Evolutionary conservation across 1,140 invertebrate species (phyloP), one percentile per base, ranked within the genome.

Genomic region (Grapholita molesta): DNA sequence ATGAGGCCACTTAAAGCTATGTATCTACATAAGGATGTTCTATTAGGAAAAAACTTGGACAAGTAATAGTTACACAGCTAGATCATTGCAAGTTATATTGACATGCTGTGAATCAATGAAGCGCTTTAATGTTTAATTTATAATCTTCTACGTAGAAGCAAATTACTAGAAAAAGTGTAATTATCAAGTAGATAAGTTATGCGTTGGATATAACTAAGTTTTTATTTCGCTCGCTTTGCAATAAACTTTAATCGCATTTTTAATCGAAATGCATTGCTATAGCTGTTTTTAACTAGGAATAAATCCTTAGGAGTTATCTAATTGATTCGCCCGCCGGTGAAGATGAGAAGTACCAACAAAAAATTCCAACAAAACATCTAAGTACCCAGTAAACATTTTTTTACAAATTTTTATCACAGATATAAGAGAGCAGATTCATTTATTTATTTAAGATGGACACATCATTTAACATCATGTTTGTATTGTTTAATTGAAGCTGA

Each of bases 1-100:
- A 61, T 61, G 55, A 25, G 55, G 25, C 55, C 55, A 61, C 55
- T 61, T 15, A 61, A 28, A 30, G 55, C 55, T 18, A 28, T 24
- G 52, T 8, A 4, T n/a, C 12, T 61, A 61, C 25, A 15, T 21
- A 21, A 21, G 42, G 42, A 21, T 48, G 42, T 48, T 48, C 21
- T 18, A 48, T 48, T 48, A 21, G 15, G 42, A 21, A 21, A 48
- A 48, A 48, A 48, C 7, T 21, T 21, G 18, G 21, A 48, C 42
- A 8, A 42, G 38, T 42, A 18, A 21, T 48, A 48, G 42, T 48
- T 48, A 48, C 18, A 21, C 0, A 18, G 42, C 42, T 48, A 48
- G 42, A 7, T 6, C 42, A 21, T 48, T 48, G 15, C 42, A 48
- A 18, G 42, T 48, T 21, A 18, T 48, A 48, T 48, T 48, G 42